Base-by-base conservation (phyloP, 1,140 invertebrate genomes). In the Drosophila nasuta region DNA sequence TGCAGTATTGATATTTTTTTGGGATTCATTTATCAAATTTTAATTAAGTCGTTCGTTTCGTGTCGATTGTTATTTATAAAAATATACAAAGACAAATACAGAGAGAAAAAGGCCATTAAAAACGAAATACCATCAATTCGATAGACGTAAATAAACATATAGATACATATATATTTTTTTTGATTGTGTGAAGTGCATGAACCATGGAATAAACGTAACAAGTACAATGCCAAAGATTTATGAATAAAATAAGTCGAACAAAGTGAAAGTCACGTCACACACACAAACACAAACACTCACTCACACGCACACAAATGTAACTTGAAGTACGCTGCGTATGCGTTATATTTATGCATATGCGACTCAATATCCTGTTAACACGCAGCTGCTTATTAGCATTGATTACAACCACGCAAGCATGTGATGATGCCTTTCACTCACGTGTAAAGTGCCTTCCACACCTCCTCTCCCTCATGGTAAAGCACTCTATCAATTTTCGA, bases 51-150 rank as follows among this genome's bases (percentile, higher is more conserved):
- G 52, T 45, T 33, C 43, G 52, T 45, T 33, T 43, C 48, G 60
- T 70, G 62, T 75, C 46, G 13, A 56, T 57, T 51, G 58, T 52
- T 43, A 65, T 59, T 59, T 38, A 43, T 64, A 63, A 51, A 58
- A 51, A 70, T 54, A 75, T 41, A 69, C 49, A 75, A 70, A 86
- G 75, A 81, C 71, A 85, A 83, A 83, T 85, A 83, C 80, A 88
- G 64, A 83, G 68, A 87, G 35, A 79, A 80, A 25, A 74, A 77
- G 68, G 65, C 76, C 54, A 85, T 86, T 86, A 77, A 86, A 75
- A 75, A 81, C 45, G 17, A 63, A 72, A 51, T 66, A 63, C 54
- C 59, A 68, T 75, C 62, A 63, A 38, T 17, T 67, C 5, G 30
- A 58, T 59, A 49, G 13, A 57, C n/a, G 58, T 41, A 33, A 35